phyloP scores from a whole-genome alignment of 2,113 vertebrate species.

The Odontesthes bonariensis region DNA sequence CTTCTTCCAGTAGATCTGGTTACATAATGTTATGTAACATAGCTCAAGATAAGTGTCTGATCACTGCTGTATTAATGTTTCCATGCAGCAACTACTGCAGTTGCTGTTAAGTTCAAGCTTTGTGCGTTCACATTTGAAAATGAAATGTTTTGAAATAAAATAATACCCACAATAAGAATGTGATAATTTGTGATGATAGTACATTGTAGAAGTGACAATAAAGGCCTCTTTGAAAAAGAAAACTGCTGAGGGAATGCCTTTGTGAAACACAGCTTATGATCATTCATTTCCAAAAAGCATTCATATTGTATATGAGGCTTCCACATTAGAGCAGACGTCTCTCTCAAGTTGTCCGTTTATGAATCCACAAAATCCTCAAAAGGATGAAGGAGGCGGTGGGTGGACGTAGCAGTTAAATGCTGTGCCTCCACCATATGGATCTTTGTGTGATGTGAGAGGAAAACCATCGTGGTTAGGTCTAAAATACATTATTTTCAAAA shows the following conservation, averaged over 20 bases:
- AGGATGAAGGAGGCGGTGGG: no score
- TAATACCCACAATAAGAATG: background rate
- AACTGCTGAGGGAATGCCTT: background rate
- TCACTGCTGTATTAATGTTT: conserved; percentile 10
- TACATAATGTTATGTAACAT: conserved; percentile 57
- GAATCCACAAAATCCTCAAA: no score
- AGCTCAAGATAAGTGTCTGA: conserved; percentile 23
- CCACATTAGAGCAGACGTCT: no score
- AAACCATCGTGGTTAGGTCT: no score
- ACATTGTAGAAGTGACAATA: conserved; percentile 15
- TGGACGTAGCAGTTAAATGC: no score
- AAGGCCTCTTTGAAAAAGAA: conserved; percentile 11
- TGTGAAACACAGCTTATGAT: background rate
- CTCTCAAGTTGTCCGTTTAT: no score
- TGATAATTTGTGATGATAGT: background rate
- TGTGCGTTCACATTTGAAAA: background rate
- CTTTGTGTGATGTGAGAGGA: no score
- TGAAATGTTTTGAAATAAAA: background rate
- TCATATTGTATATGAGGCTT: no score
- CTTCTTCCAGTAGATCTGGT: conserved; percentile 58
- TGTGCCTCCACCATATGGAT: no score
- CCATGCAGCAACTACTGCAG: background rate
- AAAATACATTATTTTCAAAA: no score
- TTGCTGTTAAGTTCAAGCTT: background rate
- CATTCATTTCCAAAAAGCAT: no score